Base-by-base conservation (phyloP, 2,113 vertebrate species). In the Takifugu flavidus region DNA sequence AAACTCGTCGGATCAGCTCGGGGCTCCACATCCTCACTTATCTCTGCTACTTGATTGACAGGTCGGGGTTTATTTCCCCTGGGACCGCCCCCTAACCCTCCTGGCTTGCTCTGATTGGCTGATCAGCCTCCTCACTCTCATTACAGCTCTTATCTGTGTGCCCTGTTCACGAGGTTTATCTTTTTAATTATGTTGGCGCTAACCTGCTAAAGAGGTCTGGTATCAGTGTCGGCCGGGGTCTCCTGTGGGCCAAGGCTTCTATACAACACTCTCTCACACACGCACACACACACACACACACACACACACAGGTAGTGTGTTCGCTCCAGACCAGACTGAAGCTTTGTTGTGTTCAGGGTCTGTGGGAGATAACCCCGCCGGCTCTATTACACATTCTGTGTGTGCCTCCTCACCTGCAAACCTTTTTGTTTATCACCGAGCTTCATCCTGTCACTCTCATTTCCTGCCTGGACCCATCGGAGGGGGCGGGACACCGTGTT, bases 151-250 rank as follows among this genome's bases (percentile, higher is more conserved):
- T 89, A 88, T 89, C 87, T 82, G 67, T 49, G 53, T 70, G 67
- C 78, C 67, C 70, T 60, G 80, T 67, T 88, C 80, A 83, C 80
- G 68, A 82, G 77, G 77, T 86, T 87, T 86, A 87, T 87, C 83
- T 88, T 87, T 87, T 87, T 88, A 87, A 85, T 87, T 87, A 86
- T 88, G 83, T 83, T 25, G 42, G 71, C 12, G 25, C 71, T 80
- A 78, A 87, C 83, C 77, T 67, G 69, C 74, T 78, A 77, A 79
- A 75, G 75, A 82, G 80, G 85, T 62, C 74, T 39, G 34, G 15
- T 67, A 29, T 59, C 59, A 76, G 72, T 51, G 68, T 64, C 65
- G 73, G 67, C 82, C 78, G 65, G 70, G 60, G 81, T 74, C 77
- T 84, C 70, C 58, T 56, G 76, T 65, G 68, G 44, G 67, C 53